Evolutionary conservation across 2,113 vertebrate genomes (phyloP), one percentile per base, ranked within the genome.

Genomic region (Peromyscus polionotus): DNA sequence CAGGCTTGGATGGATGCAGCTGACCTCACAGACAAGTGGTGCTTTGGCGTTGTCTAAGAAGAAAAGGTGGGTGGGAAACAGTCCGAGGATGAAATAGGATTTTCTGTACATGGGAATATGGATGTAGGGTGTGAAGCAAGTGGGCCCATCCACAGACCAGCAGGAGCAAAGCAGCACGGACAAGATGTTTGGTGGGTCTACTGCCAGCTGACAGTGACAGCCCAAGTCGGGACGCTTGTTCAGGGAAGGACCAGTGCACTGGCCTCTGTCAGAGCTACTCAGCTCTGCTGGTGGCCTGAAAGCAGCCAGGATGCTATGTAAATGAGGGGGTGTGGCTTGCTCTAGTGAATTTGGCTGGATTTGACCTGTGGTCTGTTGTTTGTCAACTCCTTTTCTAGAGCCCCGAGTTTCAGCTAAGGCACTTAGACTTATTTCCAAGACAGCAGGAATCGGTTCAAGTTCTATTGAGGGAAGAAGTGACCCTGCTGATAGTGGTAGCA

Each of bases 391-490:
- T 90, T 84, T 92, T 86, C 93, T 86, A 85, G 72, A 85, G 54
- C 75, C n/a, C 59, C 7, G 65, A 67, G 54, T 95, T 70, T 57
- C 24, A 59, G 14, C 65, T 75, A 26, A 96, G 45, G 68, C 42
- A 84, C n/a, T 95, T 77, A 67, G 57, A 39, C 80, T 90, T 87
- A 51, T 93, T n/a, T 73, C 67, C 42, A 90, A 92, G 79, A 59
- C 51, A 72, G 1, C 73, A 10, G 48, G 76, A 92, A 88, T 48
- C 16, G 48, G 57, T 9, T 57, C 36, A 94, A 61, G 61, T 95
- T 94, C 72, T 73, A 85, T 61, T 85, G 90, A 83, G 20, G 59
- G 65, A 85, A 93, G 85, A 96, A 93, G 51, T 87, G 92, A 61
- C 51, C 12, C 61, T 39, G 90, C 77, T 54, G 26, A 2, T 12